phyloP scores from a whole-genome alignment of 2,113 vertebrate species.

The Etia nguti region DNA sequence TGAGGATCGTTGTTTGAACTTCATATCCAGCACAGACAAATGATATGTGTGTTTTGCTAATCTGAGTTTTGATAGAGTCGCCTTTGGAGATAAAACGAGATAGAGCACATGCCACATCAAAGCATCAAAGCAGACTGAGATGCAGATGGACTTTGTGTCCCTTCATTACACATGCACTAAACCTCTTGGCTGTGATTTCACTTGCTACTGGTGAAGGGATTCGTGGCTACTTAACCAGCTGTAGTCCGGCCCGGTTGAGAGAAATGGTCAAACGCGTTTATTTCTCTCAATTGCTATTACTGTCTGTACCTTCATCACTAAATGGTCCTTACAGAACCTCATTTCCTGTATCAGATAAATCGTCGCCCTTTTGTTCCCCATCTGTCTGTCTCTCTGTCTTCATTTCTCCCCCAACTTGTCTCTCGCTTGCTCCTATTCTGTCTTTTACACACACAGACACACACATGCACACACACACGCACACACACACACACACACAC shows the following conservation, averaged over 20 bases:
- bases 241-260: conserved; percentile 31
- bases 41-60: conserved; percentile 17
- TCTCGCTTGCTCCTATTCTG: not conserved
- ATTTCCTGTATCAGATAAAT: conserved; percentile 44
- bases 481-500: conserved; percentile 4
- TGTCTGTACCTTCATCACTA: conserved; percentile 21
- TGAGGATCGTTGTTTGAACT: not conserved
- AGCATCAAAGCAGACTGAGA: conserved; percentile 60
- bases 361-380: not conserved
- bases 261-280: conserved; percentile 43
- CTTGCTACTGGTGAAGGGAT: conserved; percentile 51
- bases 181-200: conserved; percentile 58
- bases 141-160: conserved; percentile 65
- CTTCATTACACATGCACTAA: conserved; percentile 66
- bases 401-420: not conserved
- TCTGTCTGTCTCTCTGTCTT: not conserved
- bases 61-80: conserved; percentile 13
- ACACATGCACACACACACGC: not conserved
- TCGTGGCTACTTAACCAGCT: conserved; percentile 59
- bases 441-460: not conserved
- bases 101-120: conserved; percentile 54
- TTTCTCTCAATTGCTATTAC: conserved; percentile 46
- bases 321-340: conserved; percentile 34
- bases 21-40: not conserved
- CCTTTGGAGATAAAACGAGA: conserved; percentile 44